phyloP scores from a whole-genome alignment of 1,140 invertebrate genomes.

The Paralvinella palmiformis region DNA sequence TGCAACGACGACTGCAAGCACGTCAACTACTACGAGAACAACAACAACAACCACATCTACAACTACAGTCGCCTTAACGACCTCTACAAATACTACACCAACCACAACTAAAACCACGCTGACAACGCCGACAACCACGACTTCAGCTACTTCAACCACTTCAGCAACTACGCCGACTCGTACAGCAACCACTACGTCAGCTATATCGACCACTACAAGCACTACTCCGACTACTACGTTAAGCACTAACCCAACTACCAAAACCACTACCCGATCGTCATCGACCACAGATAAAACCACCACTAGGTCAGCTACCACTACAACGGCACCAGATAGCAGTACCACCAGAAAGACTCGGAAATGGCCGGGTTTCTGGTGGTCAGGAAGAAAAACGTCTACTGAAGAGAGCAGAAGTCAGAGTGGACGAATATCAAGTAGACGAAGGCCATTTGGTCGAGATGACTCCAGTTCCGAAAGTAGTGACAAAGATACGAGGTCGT shows the following conservation, averaged over 20 bases:
- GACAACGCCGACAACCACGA: background rate
- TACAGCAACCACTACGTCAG: background rate
- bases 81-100: background rate
- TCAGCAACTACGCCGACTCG: background rate
- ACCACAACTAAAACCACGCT: conserved; percentile 7
- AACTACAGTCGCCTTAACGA: background rate
- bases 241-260: background rate
- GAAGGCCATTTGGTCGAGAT: too few relatives aligned
- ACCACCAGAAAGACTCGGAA: too few relatives aligned
- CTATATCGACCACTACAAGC: background rate
- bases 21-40: background rate
- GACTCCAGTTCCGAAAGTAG: too few relatives aligned
- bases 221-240: background rate
- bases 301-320: conserved; percentile 1
- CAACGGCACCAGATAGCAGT: background rate
- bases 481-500: too few relatives aligned
- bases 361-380: too few relatives aligned
- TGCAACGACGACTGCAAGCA: too few relatives aligned
- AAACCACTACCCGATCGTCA: background rate
- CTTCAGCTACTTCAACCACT: background rate
- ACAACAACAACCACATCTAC: background rate
- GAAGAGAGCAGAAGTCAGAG: too few relatives aligned
- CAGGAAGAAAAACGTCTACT: too few relatives aligned
- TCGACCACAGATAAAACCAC: background rate
- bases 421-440: too few relatives aligned